Base-by-base conservation (phyloP, 2,797 vertebrate genomes). In the Protosalanx chinensis region DNA sequence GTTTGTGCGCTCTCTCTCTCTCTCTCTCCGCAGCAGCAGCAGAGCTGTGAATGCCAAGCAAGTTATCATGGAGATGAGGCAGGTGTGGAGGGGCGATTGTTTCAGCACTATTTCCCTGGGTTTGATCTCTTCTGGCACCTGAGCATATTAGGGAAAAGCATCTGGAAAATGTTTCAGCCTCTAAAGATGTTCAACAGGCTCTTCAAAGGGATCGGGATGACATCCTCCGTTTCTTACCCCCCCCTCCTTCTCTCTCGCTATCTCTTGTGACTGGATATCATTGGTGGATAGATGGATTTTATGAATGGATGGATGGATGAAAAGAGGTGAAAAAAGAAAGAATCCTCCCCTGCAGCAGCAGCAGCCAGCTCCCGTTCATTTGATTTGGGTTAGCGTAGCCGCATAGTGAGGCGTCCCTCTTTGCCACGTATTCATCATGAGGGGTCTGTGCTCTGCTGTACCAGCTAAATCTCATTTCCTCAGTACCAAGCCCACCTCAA, bases 381-480 rank as follows among this genome's bases (percentile, higher is more conserved):
- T 67, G 71, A 79, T 74, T 77, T 65, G 37, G 37, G 37, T 13
- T 41, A 1, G 37, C 53, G 18, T 68, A 57, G 67, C 67, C 72
- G 71, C 72, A 57, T 30, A 66, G 71, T 80, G 30, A 73, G 46
- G 70, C 16, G 56, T 72, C 58, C 64, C 59, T 35, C 15, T 29
- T 20, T 41, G 29, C 68, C 61, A 3, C 46, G 16, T 57, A 18
- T 56, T 71, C 66, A 5, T 32, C 23, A 37, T 60, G 58, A 60
- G 71, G 57, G 51, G 67, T 72, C 68, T 72, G 58, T 70, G 74
- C 68, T 72, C 70, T 4, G 29, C 71, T 59, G 20, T 64, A 72
- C n/a, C 63, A 64, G 64, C 65, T 76, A 76, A 72, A 82, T 83
- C 76, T 76, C n/a, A 62, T 78, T 79, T 68, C 63, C 64, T 76